A percentile compares a stretch with the other conserved stretches of the same genome.
Evolutionary conservation across 64 coral and sea anemone species (phyloP).

Genomic region (Dendronephthya gigantea): DNA sequence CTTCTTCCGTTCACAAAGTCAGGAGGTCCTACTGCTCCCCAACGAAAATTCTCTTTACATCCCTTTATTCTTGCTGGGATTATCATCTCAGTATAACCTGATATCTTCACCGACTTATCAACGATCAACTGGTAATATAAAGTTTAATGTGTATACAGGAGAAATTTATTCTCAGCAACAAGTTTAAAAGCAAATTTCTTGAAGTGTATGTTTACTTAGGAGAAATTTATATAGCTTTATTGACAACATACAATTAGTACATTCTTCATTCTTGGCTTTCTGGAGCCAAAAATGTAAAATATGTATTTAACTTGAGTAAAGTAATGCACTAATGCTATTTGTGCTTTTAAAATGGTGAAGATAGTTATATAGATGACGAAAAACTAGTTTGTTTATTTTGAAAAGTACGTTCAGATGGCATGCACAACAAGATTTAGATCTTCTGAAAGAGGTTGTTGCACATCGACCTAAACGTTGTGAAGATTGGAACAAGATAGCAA

Average conservation of each 20-base stretch:
- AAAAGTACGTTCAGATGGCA: conserved; percentile 43
- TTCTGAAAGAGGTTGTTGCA: conserved; percentile 26
- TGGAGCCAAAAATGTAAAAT: too few species aligned
- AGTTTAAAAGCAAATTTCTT: neutral
- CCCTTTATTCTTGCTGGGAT: conserved; percentile 19
- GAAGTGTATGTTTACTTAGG: too few species aligned
- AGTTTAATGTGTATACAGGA: too few species aligned
- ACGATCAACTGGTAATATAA: conserved; percentile 4
- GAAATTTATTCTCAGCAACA: neutral
- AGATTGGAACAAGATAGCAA: conserved; percentile 35
- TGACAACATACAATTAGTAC: too few species aligned
- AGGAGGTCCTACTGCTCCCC: conserved; percentile 26
- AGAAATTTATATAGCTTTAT: too few species aligned
- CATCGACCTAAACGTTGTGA: conserved; percentile 8
- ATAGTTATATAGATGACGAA: too few species aligned
- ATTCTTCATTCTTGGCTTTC: too few species aligned
- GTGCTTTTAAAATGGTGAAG: too few species aligned
- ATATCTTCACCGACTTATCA: conserved; percentile 17
- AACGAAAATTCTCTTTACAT: conserved; percentile 28
- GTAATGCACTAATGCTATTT: too few species aligned
- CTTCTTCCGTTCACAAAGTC: conserved; percentile 12
- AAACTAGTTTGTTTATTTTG: neutral
- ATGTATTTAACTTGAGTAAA: too few species aligned
- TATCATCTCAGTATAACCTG: conserved; percentile 29
- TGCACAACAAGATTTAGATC: conserved; percentile 24